Evolutionary conservation across 2,797 vertebrate species (phyloP).

Genomic region (Champsocephalus gunnari): DNA sequence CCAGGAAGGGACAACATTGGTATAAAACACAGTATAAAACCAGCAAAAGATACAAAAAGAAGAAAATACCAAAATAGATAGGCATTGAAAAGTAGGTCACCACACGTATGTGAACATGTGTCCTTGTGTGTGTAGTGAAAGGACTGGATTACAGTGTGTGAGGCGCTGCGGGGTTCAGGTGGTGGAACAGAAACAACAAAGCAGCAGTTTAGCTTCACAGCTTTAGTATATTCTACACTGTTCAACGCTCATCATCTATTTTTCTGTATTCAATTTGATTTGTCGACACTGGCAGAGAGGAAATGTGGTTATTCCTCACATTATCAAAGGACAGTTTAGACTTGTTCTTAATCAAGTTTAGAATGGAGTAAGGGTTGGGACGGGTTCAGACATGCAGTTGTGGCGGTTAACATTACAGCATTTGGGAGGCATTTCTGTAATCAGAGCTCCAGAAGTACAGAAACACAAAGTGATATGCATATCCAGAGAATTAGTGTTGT

Average conservation of each 20-base stretch:
- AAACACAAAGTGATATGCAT: background rate
- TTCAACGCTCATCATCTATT: no score
- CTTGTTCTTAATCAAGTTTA: no score
- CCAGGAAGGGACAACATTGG: background rate
- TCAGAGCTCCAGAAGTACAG: background rate
- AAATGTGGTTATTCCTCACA: no score
- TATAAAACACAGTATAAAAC: background rate
- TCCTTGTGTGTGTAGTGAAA: background rate
- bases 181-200: slow-evolving; percentile 22
- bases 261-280: no score
- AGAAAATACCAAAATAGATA: background rate
- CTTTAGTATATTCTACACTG: background rate
- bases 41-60: background rate
- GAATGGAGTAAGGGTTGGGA: no score
- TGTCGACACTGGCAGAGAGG: no score
- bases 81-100: background rate
- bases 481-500: background rate
- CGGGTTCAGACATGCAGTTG: background rate
- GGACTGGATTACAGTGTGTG: background rate
- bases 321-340: no score
- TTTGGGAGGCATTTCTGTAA: background rate
- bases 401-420: background rate
- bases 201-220: background rate
- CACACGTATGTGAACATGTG: background rate
- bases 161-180: slow-evolving; percentile 8